These are phyloP conservation scores for Lepidurus apus DNA, from an alignment of 1,140 invertebrate genomes.

Conservation along the genomic window DNA sequence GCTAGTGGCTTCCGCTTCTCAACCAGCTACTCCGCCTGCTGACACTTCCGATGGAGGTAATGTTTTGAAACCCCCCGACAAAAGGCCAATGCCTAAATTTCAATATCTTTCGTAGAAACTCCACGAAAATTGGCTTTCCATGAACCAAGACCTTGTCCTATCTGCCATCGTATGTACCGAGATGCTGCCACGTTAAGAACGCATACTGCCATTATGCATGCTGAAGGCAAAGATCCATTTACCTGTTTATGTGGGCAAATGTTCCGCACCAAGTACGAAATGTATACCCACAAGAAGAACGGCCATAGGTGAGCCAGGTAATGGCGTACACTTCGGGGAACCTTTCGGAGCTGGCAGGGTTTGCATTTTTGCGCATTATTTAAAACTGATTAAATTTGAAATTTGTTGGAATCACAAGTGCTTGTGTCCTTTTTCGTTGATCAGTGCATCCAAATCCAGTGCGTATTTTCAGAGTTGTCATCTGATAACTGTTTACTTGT, in stretches of 20 bases:
- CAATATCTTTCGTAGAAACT: conserved; percentile 22
- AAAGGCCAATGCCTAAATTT: not conserved
- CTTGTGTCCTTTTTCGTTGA: not conserved
- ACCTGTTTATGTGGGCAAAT: conserved; percentile 41
- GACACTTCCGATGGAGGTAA: conserved; percentile 26
- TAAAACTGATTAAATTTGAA: not conserved
- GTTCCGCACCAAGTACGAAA: conserved; percentile 43
- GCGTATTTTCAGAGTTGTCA: not conserved
- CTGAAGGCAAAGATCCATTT: conserved; percentile 41
- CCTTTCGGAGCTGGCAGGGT: not conserved
- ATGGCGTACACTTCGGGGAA: not conserved
- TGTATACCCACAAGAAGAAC: conserved; percentile 44
- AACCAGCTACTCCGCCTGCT: conserved; percentile 23
- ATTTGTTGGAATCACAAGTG: not conserved
- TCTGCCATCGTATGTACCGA: conserved; percentile 42
- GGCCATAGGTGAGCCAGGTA: conserved; percentile 37
- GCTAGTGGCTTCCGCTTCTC: conserved; percentile 26
- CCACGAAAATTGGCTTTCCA: conserved; percentile 43
- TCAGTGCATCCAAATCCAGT: conserved; percentile 17
- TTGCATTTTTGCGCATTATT: not conserved
- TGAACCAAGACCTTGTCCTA: conserved; percentile 43
- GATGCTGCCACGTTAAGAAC: conserved; percentile 44
- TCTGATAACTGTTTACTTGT: not conserved
- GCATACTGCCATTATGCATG: conserved; percentile 43
- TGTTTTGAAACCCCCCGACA: not conserved